Evolutionary conservation across 2,113 vertebrate genomes (phyloP).

Genomic region (Thinocorus orbignyianus): DNA sequence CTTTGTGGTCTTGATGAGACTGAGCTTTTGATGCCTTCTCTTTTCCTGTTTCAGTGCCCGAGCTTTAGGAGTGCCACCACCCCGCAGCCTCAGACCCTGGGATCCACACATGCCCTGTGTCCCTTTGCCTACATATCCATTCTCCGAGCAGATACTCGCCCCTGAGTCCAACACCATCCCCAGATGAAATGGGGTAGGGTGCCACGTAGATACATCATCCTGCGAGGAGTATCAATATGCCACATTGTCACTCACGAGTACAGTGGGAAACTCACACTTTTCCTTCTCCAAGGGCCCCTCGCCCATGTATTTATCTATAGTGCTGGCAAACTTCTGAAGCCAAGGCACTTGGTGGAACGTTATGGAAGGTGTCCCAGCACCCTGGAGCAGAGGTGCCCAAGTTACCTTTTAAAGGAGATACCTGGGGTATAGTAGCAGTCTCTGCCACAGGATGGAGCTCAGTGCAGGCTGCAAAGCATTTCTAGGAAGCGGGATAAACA

Average conservation of each 20-base stretch:
- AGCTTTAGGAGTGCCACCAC: neutral
- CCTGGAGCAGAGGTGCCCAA: neutral
- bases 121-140: neutral
- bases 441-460: conserved; percentile 65
- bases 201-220: neutral
- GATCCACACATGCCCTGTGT: neutral
- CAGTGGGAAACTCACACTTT: neutral
- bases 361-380: neutral
- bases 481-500: neutral
- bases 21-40: neutral
- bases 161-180: accelerated
- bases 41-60: neutral
- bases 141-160: accelerated
- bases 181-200: neutral
- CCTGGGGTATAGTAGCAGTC: neutral
- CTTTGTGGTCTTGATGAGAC: neutral
- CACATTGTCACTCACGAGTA: accelerated
- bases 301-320: neutral
- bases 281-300: neutral
- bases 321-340: neutral
- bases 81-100: accelerated
- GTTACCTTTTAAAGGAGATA: neutral
- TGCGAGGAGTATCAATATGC: accelerated
- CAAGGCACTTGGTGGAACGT: neutral
- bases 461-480: conserved; percentile 49